Base-by-base conservation (phyloP, 2,113 vertebrate genomes). In the Toxostoma redivivum region DNA sequence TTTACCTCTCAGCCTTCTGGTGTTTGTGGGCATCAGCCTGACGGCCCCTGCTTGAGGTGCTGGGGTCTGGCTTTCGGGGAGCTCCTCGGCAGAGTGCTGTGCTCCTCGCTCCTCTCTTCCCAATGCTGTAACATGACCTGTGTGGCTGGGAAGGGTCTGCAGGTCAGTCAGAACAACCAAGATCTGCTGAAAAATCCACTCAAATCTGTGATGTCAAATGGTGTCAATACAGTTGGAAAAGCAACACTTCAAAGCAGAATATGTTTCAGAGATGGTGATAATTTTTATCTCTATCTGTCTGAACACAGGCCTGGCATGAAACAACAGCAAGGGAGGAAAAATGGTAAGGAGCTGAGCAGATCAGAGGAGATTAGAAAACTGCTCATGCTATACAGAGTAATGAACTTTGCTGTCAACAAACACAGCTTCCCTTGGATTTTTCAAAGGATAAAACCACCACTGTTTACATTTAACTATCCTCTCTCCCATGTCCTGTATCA, bases 401-500 rank as follows among this genome's bases (percentile, higher is more conserved):
- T 38, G 79, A 88, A 91, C 44, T 62, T 51, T 83, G 7, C 47
- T 81, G 48, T 81, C 56, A 83, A 73, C 22, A 83, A 83, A 58
- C 15, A 45, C 21, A 54, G 17, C 47, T 74, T 88, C 13, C 21
- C 38, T 40, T 1, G 1, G 33, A 83, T 81, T 88, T 88, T 93
- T 60, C 61, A 19, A 86, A 71, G 38, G 80, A 64, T 84, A 79
- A 88, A 96, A 67, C 72, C 56, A 61, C 22, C 27, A 18, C 7
- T 88, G 91, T 95, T 96, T 94, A 83, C 64, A 81, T 94, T 95
- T 86, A 81, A 73, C 28, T 64, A 35, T 74, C 67, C 69, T 91
- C 37, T 96, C 73, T 96, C 96, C 96, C 96, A 92, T 94, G 95
- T 91, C 95, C 80, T 88, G 92, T 94, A 89, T 88, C 94, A 84